Conservation (phyloP, 1,140 invertebrate genomes). For the Gerris buenoi region DNA sequence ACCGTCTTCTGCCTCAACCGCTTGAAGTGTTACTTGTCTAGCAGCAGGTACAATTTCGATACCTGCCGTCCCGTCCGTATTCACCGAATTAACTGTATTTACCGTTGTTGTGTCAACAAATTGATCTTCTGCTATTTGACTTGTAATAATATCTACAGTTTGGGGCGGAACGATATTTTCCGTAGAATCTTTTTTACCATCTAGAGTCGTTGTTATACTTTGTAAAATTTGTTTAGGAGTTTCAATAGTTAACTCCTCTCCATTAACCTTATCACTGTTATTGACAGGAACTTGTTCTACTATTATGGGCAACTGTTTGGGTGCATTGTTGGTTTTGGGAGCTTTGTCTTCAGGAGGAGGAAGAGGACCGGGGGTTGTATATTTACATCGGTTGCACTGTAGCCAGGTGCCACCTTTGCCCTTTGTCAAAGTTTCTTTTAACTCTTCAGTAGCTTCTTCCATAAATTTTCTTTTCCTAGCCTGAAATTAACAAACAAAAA, state of each 20-base stretch:
- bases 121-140: slow-evolving; percentile 6
- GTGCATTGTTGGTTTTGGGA: background rate
- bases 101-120: background rate
- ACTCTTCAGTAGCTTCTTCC: slow-evolving; percentile 8
- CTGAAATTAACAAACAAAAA: slow-evolving; percentile 10
- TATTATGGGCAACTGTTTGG: background rate
- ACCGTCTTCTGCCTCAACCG: slow-evolving; percentile 15
- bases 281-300: background rate
- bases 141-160: slow-evolving; percentile 21
- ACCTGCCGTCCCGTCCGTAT: background rate
- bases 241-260: background rate
- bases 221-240: background rate
- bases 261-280: slow-evolving; percentile 7
- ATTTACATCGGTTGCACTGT: slow-evolving; percentile 32
- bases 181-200: slow-evolving; percentile 6
- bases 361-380: slow-evolving; percentile 23
- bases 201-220: background rate
- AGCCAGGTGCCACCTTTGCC: slow-evolving; percentile 26
- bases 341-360: background rate
- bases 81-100: background rate
- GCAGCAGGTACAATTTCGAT: background rate
- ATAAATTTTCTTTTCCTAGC: slow-evolving; percentile 20
- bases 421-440: slow-evolving; percentile 9
- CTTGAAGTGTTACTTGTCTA: slow-evolving; percentile 11
- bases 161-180: slow-evolving; percentile 8